phyloP scores from a whole-genome alignment of 2,888 invertebrate species.

The Myopa testacea region DNA sequence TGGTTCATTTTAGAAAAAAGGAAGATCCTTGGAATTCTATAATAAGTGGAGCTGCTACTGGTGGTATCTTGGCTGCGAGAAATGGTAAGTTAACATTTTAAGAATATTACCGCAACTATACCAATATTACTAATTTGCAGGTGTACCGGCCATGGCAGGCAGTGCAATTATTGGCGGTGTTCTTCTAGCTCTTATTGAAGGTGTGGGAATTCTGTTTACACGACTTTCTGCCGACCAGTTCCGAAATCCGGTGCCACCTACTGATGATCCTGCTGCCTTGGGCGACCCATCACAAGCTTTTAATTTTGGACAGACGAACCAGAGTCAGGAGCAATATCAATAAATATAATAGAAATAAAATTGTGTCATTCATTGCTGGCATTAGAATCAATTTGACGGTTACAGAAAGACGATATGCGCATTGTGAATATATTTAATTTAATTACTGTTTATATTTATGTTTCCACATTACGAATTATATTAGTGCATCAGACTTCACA shows the following conservation, averaged over 20 bases:
- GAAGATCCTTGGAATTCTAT: constrained; percentile 99
- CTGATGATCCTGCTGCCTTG: constrained; percentile 82
- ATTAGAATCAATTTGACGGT: neutral
- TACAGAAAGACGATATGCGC: too few species aligned
- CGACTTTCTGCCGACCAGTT: constrained; percentile 93
- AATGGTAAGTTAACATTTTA: constrained; percentile 73
- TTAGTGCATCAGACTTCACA: too few species aligned
- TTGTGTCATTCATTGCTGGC: neutral
- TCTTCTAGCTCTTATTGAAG: constrained; percentile 95
- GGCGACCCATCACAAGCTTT: constrained; percentile 72
- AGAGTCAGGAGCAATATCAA: constrained; percentile 63
- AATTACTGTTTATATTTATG: too few species aligned
- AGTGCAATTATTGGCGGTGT: constrained; percentile 97
- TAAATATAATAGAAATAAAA: constrained; percentile 48
- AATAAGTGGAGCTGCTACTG: constrained; percentile 94
- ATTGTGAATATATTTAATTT: too few species aligned
- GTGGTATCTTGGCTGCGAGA: constrained; percentile 95
- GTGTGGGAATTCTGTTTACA: constrained; percentile 94
- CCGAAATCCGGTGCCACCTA: constrained; percentile 82
- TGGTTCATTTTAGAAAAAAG: constrained; percentile 92
- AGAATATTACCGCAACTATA: neutral
- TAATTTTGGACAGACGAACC: constrained; percentile 54
- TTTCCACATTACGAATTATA: too few species aligned
- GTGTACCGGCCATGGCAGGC: constrained; percentile 88
- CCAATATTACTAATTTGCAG: constrained; percentile 61